These are phyloP conservation scores for Sinocyclocheilus rhinocerous DNA, from an alignment of 2,113 vertebrate species.

Conservation along the genomic window DNA sequence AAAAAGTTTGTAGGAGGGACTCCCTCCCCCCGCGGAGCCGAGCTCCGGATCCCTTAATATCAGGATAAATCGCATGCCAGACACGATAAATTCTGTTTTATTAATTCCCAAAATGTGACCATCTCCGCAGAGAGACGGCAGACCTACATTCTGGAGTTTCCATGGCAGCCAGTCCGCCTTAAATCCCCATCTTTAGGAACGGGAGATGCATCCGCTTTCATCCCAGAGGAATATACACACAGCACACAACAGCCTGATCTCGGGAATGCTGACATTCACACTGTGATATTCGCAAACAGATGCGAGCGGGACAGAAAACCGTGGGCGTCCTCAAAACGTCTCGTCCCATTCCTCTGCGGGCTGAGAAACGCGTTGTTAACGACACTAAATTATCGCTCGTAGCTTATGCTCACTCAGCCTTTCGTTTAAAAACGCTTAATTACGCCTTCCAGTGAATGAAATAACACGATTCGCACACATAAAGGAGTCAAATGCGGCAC, in stretches of 20 bases:
- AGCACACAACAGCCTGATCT: neutral
- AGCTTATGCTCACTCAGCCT: neutral
- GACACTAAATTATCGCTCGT: neutral
- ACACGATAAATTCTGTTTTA: slow-evolving; percentile 78
- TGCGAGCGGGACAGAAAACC: slow-evolving; percentile 24
- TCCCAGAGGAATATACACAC: neutral
- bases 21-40: slow-evolving; percentile 39
- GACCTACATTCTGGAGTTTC: slow-evolving; percentile 78
- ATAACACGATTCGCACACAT: neutral
- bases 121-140: slow-evolving; percentile 65
- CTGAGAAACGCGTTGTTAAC: neutral
- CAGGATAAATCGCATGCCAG: slow-evolving; percentile 75
- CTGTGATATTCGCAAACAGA: slow-evolving; percentile 44
- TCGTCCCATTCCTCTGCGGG: neutral
- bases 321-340: slow-evolving; percentile 42
- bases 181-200: slow-evolving; percentile 52
- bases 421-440: slow-evolving; percentile 17
- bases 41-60: slow-evolving; percentile 73
- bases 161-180: slow-evolving; percentile 68
- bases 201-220: slow-evolving; percentile 7
- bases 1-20: slow-evolving; percentile 53
- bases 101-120: slow-evolving; percentile 72
- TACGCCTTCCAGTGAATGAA: slow-evolving; percentile 1
- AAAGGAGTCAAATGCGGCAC: neutral
- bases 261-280: slow-evolving; percentile 23